Conservation (phyloP, 2,113 vertebrate genomes). For the Saccopteryx leptura region DNA sequence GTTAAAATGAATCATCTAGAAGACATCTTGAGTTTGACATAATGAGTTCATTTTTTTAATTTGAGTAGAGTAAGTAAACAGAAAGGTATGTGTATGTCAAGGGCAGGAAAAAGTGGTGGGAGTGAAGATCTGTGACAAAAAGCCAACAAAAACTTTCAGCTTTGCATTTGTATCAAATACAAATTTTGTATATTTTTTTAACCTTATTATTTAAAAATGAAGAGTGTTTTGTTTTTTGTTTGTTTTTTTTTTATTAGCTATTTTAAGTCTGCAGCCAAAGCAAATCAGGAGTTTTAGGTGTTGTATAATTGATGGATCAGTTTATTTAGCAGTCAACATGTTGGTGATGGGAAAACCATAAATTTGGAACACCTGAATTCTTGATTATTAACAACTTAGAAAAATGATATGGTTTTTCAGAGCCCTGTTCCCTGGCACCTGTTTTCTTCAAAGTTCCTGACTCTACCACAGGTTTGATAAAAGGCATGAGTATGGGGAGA, state of each 20-base stretch:
- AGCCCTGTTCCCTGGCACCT: not conserved
- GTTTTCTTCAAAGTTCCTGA: not conserved
- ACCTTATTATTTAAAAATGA: not conserved
- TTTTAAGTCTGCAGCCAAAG: not conserved
- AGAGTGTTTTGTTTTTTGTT: not conserved
- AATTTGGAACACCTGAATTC: not conserved
- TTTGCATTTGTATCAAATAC: not conserved
- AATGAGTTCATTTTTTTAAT: not conserved
- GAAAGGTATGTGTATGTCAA: not conserved
- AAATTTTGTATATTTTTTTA: not conserved
- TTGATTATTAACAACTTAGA: conserved; percentile 22
- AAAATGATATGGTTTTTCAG: not conserved
- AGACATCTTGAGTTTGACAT: not conserved
- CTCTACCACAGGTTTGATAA: not conserved
- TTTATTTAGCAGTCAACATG: not conserved
- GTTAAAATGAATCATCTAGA: not conserved
- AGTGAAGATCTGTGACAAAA: not conserved
- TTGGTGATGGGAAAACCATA: not conserved
- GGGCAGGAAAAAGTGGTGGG: accelerated
- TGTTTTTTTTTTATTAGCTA: not conserved
- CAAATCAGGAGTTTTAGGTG: not conserved
- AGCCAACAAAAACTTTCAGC: not conserved
- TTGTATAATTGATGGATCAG: not conserved
- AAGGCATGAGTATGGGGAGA: not conserved
- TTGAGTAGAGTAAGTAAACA: not conserved